Percentiles rank a stretch among this genome's conserved stretches.
These are phyloP conservation scores for Squalus acanthias DNA, from an alignment of 2,797 vertebrate species.

Conservation along the genomic window DNA sequence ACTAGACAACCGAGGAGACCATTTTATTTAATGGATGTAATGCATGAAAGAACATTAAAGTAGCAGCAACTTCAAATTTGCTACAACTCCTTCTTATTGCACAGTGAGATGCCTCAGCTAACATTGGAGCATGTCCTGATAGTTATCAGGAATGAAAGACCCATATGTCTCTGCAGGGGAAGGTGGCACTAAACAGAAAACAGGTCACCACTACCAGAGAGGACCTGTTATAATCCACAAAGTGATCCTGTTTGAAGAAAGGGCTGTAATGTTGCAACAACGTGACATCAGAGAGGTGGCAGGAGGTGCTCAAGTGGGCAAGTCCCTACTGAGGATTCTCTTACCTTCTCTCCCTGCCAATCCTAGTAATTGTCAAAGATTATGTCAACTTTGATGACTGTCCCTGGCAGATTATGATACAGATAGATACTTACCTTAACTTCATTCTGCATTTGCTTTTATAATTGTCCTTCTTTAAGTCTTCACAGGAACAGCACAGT, in stretches of 20 bases:
- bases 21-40: not conserved
- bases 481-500: not conserved
- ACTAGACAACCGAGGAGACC: not conserved
- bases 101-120: not conserved
- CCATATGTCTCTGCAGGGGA: not conserved
- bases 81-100: not conserved
- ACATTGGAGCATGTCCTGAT: not conserved
- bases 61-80: not conserved
- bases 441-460: not conserved
- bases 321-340: not conserved
- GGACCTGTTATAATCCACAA: not conserved
- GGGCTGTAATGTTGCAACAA: not conserved
- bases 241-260: not conserved
- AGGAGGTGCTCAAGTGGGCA: not conserved
- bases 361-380: not conserved
- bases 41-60: not conserved
- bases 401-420: not conserved
- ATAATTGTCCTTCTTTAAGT: not conserved
- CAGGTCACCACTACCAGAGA: not conserved
- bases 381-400: not conserved
- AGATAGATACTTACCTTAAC: not conserved
- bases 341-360: not conserved
- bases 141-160: not conserved
- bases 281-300: not conserved
- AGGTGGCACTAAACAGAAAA: not conserved